Percentiles rank a stretch among this genome's conserved stretches.
Conservation (phyloP, 2,797 vertebrate species). For the Carcharodon carcharias region DNA sequence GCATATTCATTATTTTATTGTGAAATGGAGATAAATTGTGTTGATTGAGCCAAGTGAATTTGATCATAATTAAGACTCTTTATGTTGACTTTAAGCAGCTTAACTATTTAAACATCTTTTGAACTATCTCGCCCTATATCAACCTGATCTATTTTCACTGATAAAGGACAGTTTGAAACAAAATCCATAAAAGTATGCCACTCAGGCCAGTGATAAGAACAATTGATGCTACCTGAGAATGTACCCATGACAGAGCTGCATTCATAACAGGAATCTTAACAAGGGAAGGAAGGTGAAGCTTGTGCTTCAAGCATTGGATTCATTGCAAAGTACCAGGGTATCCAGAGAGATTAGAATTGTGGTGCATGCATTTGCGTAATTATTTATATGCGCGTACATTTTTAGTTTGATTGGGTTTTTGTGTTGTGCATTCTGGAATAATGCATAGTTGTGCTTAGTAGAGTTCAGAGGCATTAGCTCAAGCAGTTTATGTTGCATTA, state of each 20-base stretch:
- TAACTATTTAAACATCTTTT: neutral
- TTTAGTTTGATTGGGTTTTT: neutral
- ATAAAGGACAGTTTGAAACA: neutral
- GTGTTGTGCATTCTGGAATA: neutral
- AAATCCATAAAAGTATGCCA: neutral
- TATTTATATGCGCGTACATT: neutral
- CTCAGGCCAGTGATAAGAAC: neutral
- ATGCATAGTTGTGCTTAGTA: neutral
- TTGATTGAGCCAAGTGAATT: neutral
- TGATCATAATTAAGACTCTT: neutral
- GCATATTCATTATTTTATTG: neutral
- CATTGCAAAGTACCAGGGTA: neutral
- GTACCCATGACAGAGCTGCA: neutral
- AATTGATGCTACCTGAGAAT: neutral
- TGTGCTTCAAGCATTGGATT: neutral
- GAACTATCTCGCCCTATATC: neutral
- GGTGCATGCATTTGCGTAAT: neutral
- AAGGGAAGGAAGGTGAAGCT: neutral
- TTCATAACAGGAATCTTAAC: neutral
- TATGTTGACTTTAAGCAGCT: neutral
- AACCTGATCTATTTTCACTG: neutral
- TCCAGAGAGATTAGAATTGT: neutral
- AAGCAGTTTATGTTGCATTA: neutral
- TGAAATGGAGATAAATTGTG: too few relatives aligned
- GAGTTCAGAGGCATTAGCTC: neutral